Evolutionary conservation across 2,797 vertebrate genomes (phyloP).

Genomic region (Gobio occitaniae): DNA sequence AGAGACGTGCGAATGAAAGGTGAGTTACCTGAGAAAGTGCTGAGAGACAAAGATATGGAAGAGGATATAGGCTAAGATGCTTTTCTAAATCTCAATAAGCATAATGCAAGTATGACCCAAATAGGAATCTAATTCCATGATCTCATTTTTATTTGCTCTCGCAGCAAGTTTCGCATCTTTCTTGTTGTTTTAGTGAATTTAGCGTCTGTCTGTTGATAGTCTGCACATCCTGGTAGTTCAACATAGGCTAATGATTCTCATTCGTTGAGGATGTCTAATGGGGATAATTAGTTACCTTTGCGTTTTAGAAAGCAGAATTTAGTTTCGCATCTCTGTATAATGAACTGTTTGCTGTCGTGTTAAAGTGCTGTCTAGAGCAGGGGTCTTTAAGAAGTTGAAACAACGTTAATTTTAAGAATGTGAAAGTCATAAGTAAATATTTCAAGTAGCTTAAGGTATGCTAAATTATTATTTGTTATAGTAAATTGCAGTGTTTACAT

Average conservation of each 20-base stretch:
- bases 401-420: no score
- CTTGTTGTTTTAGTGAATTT: not conserved
- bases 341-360: not conserved
- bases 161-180: conserved; percentile 40
- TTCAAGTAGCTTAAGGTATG: not conserved
- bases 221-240: not conserved
- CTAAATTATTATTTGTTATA: not conserved
- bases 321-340: not conserved
- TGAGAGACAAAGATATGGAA: conserved; percentile 59
- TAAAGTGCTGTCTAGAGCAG: not conserved
- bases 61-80: conserved; percentile 71
- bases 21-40: conserved; percentile 43
- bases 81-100: conserved; percentile 73
- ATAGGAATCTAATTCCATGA: conserved; percentile 68
- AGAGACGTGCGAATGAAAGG: not conserved
- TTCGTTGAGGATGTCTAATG: not conserved
- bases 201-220: conserved; percentile 20
- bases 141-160: conserved; percentile 55
- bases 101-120: conserved; percentile 73
- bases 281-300: conserved; percentile 17
- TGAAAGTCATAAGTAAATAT: no score
- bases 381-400: not conserved
- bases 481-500: not conserved
- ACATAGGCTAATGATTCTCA: not conserved
- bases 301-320: not conserved